These are phyloP conservation scores for Pedionomus torquatus DNA, from an alignment of 2,113 vertebrate genomes.

Conservation along the genomic window DNA sequence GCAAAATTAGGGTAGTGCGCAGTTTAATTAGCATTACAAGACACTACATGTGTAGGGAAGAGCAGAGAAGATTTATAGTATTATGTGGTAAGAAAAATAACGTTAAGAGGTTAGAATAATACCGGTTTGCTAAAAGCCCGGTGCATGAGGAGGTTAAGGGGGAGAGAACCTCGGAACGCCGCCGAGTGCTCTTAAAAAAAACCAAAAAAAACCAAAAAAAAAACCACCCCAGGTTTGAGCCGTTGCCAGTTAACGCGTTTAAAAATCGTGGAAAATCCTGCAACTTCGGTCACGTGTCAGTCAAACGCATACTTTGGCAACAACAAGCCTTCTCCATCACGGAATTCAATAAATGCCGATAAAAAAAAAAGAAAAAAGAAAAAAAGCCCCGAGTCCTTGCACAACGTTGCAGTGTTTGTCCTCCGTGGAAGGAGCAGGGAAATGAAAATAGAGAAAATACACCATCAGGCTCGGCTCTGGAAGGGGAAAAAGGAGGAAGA, in stretches of 20 bases:
- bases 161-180: neutral
- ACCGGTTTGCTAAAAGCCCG: neutral
- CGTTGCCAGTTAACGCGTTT: neutral
- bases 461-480: neutral
- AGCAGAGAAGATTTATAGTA: constrained; percentile 50
- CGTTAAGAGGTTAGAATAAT: constrained; percentile 40
- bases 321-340: neutral
- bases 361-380: too few relatives aligned
- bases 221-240: neutral
- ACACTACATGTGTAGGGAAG: constrained; percentile 49
- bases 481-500: neutral
- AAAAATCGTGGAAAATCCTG: neutral
- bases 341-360: neutral
- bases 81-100: constrained; percentile 10
- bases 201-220: too few relatives aligned
- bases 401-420: neutral
- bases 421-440: neutral
- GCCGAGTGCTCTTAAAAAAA: neutral
- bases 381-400: neutral
- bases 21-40: constrained; percentile 68
- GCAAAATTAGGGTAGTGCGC: constrained; percentile 37
- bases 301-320: neutral
- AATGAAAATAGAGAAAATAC: neutral
- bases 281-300: neutral
- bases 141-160: neutral